Conservation (phyloP, 2,113 vertebrate genomes). For the Cinclus cinclus region DNA sequence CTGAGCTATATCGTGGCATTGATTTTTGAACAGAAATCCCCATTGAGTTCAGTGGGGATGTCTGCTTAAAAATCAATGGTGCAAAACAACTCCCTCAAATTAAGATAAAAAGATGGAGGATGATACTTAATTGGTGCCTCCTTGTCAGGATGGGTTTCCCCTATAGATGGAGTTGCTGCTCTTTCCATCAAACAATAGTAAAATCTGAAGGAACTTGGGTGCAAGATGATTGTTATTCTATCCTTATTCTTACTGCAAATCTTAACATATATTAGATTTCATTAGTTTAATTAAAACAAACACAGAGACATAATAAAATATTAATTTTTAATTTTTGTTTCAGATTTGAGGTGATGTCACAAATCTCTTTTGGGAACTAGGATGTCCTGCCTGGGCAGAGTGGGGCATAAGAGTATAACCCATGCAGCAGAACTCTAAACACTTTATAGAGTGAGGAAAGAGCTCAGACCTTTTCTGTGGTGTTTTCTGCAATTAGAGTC, state of each 20-base stretch:
- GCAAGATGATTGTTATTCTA: neutral
- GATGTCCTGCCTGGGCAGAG: neutral
- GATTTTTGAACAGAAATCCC: conserved; percentile 38
- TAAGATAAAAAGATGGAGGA: conserved; percentile 29
- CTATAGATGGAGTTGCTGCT: conserved; percentile 43
- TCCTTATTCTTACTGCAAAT: neutral
- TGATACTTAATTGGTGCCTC: neutral
- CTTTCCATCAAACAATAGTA: neutral
- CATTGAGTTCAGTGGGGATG: neutral
- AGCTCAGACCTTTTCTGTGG: neutral
- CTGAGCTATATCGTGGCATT: neutral
- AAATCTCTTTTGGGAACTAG: neutral
- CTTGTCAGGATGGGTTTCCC: neutral
- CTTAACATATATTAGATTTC: neutral
- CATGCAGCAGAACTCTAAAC: neutral
- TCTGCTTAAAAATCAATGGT: conserved; percentile 44
- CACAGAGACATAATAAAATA: neutral
- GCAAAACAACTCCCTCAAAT: conserved; percentile 14
- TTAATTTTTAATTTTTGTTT: neutral
- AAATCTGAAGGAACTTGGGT: neutral
- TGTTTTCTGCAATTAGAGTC: neutral
- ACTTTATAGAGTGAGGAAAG: neutral
- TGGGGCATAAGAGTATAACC: neutral
- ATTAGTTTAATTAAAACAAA: neutral
- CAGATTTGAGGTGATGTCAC: neutral